A percentile compares a stretch with the other conserved stretches of the same genome.
These are phyloP conservation scores for Cervus canadensis DNA, from an alignment of 2,113 vertebrate genomes.

Conservation along the genomic window DNA sequence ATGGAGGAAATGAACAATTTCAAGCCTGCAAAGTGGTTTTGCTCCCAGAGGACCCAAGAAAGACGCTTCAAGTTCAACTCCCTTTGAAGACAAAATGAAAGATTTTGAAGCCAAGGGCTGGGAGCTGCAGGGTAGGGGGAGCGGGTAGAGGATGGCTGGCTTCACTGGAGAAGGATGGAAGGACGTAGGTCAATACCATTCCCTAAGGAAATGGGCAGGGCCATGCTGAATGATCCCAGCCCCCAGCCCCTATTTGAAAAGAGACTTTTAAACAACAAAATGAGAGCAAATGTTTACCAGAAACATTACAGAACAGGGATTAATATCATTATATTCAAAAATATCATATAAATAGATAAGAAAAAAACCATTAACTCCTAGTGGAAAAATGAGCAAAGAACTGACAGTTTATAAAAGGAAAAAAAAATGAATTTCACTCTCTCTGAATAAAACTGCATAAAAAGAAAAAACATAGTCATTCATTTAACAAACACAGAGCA, in stretches of 20 bases:
- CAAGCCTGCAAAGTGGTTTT: slow-evolving; percentile 12
- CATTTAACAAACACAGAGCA: neutral
- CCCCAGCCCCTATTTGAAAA: neutral
- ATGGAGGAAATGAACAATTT: neutral
- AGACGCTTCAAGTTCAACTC: neutral
- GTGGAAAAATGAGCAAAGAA: neutral
- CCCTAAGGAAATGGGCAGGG: neutral
- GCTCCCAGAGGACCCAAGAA: neutral
- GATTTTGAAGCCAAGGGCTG: neutral
- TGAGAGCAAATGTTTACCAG: neutral
- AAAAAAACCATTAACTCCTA: neutral
- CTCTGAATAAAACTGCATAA: neutral
- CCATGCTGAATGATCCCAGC: neutral
- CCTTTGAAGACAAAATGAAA: slow-evolving; percentile 32
- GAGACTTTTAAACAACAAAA: neutral
- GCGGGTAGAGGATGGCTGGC: accelerated
- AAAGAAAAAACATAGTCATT: neutral
- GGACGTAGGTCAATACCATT: neutral
- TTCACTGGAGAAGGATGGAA: neutral
- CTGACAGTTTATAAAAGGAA: neutral
- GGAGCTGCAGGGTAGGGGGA: neutral
- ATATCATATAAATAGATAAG: neutral
- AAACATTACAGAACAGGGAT: neutral
- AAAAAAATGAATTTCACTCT: neutral
- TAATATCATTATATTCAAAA: neutral